Conservation (phyloP, 1,140 invertebrate genomes). For the Bombus cullumanus region DNA sequence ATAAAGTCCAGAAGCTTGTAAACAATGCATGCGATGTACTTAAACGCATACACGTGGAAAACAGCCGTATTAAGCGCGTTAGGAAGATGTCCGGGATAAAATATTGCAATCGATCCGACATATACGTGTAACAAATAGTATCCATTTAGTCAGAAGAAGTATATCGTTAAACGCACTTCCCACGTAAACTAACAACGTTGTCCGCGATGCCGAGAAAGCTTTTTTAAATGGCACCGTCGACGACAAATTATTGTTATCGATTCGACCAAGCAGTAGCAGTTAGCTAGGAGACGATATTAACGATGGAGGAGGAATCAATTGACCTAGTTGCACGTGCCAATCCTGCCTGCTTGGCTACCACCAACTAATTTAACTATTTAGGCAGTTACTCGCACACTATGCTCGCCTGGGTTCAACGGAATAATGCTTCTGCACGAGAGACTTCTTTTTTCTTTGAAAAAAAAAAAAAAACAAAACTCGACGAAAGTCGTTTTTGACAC, state of each 20-base stretch:
- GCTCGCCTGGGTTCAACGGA: constrained; percentile 20
- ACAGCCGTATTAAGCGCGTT: neutral
- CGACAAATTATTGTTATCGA: constrained; percentile 24
- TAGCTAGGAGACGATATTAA: constrained; percentile 51
- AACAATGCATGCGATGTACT: neutral
- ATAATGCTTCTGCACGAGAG: constrained; percentile 43
- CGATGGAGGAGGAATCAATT: constrained; percentile 72
- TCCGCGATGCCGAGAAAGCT: neutral
- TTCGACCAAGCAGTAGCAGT: constrained; percentile 26
- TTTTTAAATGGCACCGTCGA: neutral
- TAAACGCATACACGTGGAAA: neutral
- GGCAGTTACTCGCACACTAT: constrained; percentile 50
- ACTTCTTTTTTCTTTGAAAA: neutral
- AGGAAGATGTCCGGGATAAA: neutral
- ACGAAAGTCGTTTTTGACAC: neutral
- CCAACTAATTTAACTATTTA: constrained; percentile 78
- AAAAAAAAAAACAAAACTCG: neutral
- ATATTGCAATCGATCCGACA: neutral
- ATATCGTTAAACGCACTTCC: neutral
- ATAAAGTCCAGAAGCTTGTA: constrained; percentile 8
- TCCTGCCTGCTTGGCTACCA: constrained; percentile 54
- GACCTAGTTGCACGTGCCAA: constrained; percentile 72
- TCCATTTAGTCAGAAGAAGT: neutral
- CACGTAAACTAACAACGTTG: neutral
- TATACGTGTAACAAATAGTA: neutral